These are phyloP conservation scores for Coregonus suidteri DNA, from an alignment of 2,797 vertebrate species.

Conservation along the genomic window DNA sequence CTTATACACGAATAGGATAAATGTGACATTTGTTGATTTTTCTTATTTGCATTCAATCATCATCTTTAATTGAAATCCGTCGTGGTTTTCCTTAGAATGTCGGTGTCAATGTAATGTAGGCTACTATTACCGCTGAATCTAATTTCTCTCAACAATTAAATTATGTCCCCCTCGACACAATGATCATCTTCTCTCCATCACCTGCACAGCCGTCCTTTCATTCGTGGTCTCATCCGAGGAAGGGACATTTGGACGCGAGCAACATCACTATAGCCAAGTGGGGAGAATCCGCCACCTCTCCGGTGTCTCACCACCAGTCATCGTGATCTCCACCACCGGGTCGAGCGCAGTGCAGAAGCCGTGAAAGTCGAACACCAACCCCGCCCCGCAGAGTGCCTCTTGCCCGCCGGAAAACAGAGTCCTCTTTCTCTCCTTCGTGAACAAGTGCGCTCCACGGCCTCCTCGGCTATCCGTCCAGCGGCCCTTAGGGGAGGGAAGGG, in stretches of 20 bases:
- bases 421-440: constrained; percentile 54
- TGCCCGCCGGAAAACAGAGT: constrained; percentile 34
- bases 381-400: constrained; percentile 61
- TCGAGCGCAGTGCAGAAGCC: constrained; percentile 50
- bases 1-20: constrained; percentile 36
- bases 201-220: constrained; percentile 68
- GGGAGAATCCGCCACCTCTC: constrained; percentile 60
- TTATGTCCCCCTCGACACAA: constrained; percentile 58
- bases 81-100: constrained; percentile 51
- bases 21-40: constrained; percentile 49
- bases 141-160: constrained; percentile 52
- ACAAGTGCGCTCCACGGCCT: constrained; percentile 56
- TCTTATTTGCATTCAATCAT: constrained; percentile 44
- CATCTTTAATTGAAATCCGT: constrained; percentile 49
- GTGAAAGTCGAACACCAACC: constrained; percentile 69
- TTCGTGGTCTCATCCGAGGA: constrained; percentile 53
- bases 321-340: constrained; percentile 46
- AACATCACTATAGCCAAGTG: constrained; percentile 70
- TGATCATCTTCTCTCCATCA: constrained; percentile 72
- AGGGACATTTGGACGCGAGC: constrained; percentile 50
- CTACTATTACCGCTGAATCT: constrained; percentile 36
- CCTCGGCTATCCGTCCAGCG: constrained; percentile 17
- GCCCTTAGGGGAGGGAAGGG: constrained; percentile 48
- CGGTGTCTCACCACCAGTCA: constrained; percentile 62
- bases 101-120: constrained; percentile 48